Evolutionary conservation across 23 tunicate species (phyloP).

Genomic region (Halocynthia aurantium): DNA sequence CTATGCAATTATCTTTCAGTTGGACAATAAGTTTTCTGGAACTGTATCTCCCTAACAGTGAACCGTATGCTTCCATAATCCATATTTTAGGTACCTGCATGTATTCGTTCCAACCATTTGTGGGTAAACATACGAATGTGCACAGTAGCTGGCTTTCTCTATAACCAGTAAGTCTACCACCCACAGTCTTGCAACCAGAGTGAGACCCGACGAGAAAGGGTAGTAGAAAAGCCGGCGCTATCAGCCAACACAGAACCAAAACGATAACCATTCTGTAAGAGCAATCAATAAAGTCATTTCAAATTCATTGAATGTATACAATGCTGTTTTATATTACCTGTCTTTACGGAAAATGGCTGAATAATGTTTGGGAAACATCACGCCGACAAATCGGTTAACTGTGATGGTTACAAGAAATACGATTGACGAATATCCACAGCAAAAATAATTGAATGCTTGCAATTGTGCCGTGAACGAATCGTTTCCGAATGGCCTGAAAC

Average conservation of each 20-base stretch:
- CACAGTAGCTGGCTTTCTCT: slow-evolving; percentile 42
- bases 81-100: slow-evolving; percentile 42
- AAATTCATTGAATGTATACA: neutral
- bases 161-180: slow-evolving; percentile 56
- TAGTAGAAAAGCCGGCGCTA: slow-evolving; percentile 71
- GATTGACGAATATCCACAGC: slow-evolving; percentile 88
- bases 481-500: slow-evolving; percentile 75
- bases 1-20: neutral
- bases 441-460: slow-evolving; percentile 87
- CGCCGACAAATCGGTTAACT: slow-evolving; percentile 85
- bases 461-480: slow-evolving; percentile 58
- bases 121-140: slow-evolving; percentile 67
- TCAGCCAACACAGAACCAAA: slow-evolving; percentile 58
- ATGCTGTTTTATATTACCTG: slow-evolving; percentile 28
- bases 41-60: neutral
- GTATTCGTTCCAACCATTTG: slow-evolving; percentile 48
- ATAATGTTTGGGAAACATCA: slow-evolving; percentile 49
- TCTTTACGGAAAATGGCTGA: slow-evolving; percentile 20
- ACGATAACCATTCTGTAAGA: slow-evolving; percentile 23
- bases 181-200: slow-evolving; percentile 19
- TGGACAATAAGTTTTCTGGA: neutral
- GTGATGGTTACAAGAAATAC: slow-evolving; percentile 92
- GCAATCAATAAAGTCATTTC: neutral
- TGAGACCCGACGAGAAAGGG: slow-evolving; percentile 68
- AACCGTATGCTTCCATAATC: neutral